Conservation (phyloP, 2,888 invertebrate genomes). For the Xanthostigma xanthostigma region DNA sequence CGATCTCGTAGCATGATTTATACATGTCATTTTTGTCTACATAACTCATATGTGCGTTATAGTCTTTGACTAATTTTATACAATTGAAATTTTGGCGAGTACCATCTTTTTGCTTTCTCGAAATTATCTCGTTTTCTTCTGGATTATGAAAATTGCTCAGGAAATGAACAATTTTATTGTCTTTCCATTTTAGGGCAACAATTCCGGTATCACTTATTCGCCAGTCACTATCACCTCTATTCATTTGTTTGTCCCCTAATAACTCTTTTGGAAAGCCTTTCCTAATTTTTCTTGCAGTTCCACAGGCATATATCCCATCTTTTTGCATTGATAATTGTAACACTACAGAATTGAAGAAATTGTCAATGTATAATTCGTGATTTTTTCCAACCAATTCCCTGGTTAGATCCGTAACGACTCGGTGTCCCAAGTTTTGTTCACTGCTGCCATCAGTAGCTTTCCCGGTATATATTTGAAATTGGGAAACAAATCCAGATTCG, state of each 20-base stretch:
- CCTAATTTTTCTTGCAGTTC: constrained; percentile 1
- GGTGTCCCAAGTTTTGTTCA: constrained; percentile 14
- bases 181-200: constrained; percentile 6
- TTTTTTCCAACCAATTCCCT: constrained; percentile 1
- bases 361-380: constrained; percentile 1
- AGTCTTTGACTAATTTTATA: constrained; percentile 15
- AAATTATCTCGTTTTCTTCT: background rate
- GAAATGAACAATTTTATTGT: constrained; percentile 5
- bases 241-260: background rate
- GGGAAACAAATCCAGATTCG: constrained; percentile 11
- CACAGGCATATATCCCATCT: constrained; percentile 6
- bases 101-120: constrained; percentile 15
- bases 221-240: too few relatives aligned
- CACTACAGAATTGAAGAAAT: constrained; percentile 6
- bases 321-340: constrained; percentile 5
- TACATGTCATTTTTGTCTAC: constrained; percentile 20
- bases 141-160: constrained; percentile 3
- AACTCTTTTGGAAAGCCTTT: constrained; percentile 3
- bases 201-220: background rate
- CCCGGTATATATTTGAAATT: constrained; percentile 11
- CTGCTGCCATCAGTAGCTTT: constrained; percentile 6
- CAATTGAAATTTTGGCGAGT: constrained; percentile 12
- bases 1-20: constrained; percentile 17
- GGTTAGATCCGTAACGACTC: constrained; percentile 11
- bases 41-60: constrained; percentile 19